These are phyloP conservation scores for Pangasius sanitwongsei DNA, from an alignment of 2,797 vertebrate species.

Conservation along the genomic window DNA sequence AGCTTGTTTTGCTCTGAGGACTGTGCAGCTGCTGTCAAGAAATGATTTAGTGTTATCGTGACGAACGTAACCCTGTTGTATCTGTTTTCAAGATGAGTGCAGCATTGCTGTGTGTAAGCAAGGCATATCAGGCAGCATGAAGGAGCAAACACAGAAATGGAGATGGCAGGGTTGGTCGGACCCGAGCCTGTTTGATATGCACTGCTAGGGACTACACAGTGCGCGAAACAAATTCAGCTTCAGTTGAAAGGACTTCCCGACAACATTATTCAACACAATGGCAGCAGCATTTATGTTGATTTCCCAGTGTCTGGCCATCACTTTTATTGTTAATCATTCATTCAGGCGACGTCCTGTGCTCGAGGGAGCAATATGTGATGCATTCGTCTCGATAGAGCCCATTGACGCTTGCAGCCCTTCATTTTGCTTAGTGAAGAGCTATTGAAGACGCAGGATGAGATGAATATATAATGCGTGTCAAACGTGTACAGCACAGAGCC, in stretches of 20 bases:
- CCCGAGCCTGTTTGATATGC: conserved; percentile 23
- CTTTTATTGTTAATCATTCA: conserved; percentile 49
- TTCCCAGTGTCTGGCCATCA: conserved; percentile 24
- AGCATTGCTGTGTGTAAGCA: background rate
- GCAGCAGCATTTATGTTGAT: conserved; percentile 22
- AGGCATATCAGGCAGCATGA: background rate
- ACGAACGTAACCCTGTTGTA: background rate
- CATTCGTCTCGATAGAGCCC: conserved; percentile 30
- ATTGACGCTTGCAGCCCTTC: conserved; percentile 20
- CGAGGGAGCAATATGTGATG: conserved; percentile 49
- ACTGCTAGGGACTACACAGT: background rate
- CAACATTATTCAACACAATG: conserved; percentile 7
- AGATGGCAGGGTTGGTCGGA: conserved; percentile 1
- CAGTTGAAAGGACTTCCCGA: conserved; percentile 1
- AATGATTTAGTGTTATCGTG: conserved; percentile 32
- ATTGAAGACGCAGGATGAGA: background rate
- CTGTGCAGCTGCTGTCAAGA: conserved; percentile 14
- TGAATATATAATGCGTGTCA: conserved; percentile 27
- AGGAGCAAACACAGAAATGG: background rate
- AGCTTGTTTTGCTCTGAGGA: conserved; percentile 23
- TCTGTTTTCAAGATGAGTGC: background rate
- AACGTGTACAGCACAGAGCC: background rate
- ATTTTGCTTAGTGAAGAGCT: conserved; percentile 37
- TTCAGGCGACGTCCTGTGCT: conserved; percentile 39
- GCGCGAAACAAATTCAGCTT: conserved; percentile 20